Evolutionary conservation across 2,797 vertebrate species (phyloP), one percentile per base, ranked within the genome.

Genomic region (Oreochromis mossambicus): DNA sequence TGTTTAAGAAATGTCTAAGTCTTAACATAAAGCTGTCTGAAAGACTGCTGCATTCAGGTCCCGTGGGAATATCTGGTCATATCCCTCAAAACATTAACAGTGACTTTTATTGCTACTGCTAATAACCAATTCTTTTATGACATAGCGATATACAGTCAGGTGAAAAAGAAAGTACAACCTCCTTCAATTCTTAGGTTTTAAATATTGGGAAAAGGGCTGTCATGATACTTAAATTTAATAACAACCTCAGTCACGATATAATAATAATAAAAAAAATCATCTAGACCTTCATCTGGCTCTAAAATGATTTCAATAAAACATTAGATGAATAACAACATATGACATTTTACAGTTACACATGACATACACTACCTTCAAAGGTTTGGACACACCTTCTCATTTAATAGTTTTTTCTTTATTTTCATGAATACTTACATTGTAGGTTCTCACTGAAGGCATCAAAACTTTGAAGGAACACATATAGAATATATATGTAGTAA

Each of bases 31-130:
- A 79, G 50, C 52, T 34, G 55, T 56, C 19, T 52, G 26, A 34
- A 8, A 24, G 9, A 51, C 38, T 15, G 82, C 75, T 85, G 82
- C 55, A 12, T 90, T 86, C 86, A 85, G 32, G 86, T 84, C 41
- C 81, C 17, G 81, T 85, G 80, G 77, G 82, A 68, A 87, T 54
- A 66, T 83, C 58, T 51, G 46, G 55, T 58, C 32, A 46, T 2
- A 14, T 32, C 32, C 41, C 79, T 87, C 32, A 14, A 54, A 83
- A 46, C 24, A 21, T 34, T 26, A 29, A n/a, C 38, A 75, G 46
- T 10, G 7, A 34, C 36, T 77, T 78, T 79, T 48, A 54, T 26
- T 51, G 19, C 32, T 82, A 73, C 21, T 68, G 63, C 38, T 73
- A 73, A 73, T 32, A 48, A 48, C 41, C 24, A 63, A 17, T 48